A percentile compares a stretch with the other conserved stretches of the same genome.
Conservation (phyloP, 2,797 vertebrate genomes). For the Huso huso region DNA sequence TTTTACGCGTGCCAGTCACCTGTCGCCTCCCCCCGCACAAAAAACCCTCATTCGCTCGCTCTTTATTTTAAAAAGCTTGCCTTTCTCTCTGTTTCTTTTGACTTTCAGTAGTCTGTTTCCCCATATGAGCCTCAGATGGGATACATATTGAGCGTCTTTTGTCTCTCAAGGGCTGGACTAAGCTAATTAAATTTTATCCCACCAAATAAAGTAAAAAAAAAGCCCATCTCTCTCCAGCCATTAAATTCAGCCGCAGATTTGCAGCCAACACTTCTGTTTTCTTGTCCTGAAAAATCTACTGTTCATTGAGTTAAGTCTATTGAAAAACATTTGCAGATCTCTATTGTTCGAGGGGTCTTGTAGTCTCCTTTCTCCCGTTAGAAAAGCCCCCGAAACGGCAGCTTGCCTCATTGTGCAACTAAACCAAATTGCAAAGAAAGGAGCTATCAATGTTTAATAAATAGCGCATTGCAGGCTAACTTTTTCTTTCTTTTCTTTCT, state of each 20-base stretch:
- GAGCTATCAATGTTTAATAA: slow-evolving; percentile 57
- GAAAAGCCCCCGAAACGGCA: slow-evolving; percentile 58
- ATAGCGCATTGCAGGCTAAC: slow-evolving; percentile 50
- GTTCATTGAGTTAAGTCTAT: slow-evolving; percentile 67
- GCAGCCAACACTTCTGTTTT: slow-evolving; percentile 44
- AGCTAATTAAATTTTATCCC: slow-evolving; percentile 81
- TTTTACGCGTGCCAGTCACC: slow-evolving; percentile 70
- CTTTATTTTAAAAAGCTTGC: slow-evolving; percentile 41
- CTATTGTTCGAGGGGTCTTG: slow-evolving; percentile 69
- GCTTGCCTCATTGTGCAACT: slow-evolving; percentile 59
- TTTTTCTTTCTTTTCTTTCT: slow-evolving; percentile 27
- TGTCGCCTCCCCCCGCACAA: slow-evolving; percentile 42
- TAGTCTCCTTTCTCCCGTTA: slow-evolving; percentile 56
- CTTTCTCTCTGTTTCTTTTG: slow-evolving; percentile 61
- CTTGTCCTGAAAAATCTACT: slow-evolving; percentile 47
- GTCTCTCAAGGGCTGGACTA: slow-evolving; percentile 67
- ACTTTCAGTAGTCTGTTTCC: slow-evolving; percentile 56
- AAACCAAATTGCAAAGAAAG: slow-evolving; percentile 47
- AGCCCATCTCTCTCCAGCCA: slow-evolving; percentile 49
- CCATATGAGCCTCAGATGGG: slow-evolving; percentile 69
- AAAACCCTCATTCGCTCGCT: slow-evolving; percentile 24
- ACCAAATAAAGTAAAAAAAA: slow-evolving; percentile 16
- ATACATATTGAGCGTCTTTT: slow-evolving; percentile 69
- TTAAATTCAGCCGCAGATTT: slow-evolving; percentile 59
- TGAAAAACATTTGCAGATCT: slow-evolving; percentile 73